Percentiles rank a stretch among this genome's conserved stretches.
Evolutionary conservation across 2,888 invertebrate species (phyloP).

Genomic region (Agrotis ipsilon): DNA sequence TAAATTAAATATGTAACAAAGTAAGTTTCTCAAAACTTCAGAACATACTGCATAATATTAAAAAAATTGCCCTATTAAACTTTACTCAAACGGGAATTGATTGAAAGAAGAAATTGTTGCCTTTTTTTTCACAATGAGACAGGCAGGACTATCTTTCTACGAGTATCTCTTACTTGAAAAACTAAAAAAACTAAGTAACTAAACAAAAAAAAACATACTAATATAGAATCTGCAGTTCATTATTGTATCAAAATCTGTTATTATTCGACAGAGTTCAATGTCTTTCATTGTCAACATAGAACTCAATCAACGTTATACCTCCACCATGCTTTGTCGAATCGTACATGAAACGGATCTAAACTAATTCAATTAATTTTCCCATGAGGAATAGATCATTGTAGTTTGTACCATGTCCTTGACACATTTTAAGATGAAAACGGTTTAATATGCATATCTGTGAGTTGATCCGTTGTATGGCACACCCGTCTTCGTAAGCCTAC

Average conservation of each 20-base stretch:
- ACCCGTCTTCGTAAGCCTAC: slow-evolving; percentile 70
- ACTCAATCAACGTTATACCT: slow-evolving; percentile 44
- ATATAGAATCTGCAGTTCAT: not conserved
- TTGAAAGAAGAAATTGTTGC: too few species aligned
- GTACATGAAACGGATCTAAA: slow-evolving; percentile 60
- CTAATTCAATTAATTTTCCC: slow-evolving; percentile 85
- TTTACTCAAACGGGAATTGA: too few species aligned
- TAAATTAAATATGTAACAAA: too few species aligned
- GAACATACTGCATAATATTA: too few species aligned
- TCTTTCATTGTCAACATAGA: slow-evolving; percentile 46
- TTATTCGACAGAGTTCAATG: slow-evolving; percentile 47
- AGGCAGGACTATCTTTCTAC: too few species aligned
- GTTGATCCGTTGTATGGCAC: slow-evolving; percentile 74
- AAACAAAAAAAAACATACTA: too few species aligned
- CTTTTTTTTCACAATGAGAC: too few species aligned
- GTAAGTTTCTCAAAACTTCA: too few species aligned
- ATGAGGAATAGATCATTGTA: slow-evolving; percentile 69
- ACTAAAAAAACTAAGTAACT: too few species aligned
- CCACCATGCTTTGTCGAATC: slow-evolving; percentile 52
- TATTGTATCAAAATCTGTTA: not conserved
- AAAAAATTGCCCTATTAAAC: too few species aligned
- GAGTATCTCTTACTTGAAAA: too few species aligned
- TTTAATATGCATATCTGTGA: slow-evolving; percentile 77
- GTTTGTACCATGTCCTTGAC: slow-evolving; percentile 77
- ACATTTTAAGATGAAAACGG: slow-evolving; percentile 73